Percentiles rank a stretch among this genome's conserved stretches.
Conservation (phyloP, 2,797 vertebrate genomes). For the Phylloscopus collybita region DNA sequence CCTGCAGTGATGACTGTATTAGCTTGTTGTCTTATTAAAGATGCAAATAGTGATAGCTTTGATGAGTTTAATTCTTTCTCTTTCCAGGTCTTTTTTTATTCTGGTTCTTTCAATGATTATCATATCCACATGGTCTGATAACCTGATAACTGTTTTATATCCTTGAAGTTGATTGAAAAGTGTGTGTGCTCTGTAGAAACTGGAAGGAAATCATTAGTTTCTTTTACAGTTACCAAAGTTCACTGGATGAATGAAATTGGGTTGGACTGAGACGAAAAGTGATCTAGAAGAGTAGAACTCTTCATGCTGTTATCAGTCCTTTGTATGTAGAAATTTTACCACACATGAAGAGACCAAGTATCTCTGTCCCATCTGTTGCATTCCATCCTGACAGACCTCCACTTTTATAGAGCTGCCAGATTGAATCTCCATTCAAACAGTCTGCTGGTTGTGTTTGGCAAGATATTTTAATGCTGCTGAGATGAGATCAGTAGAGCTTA, state of each 20-base stretch:
- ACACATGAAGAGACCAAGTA: background rate
- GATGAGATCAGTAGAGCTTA: conserved; percentile 1
- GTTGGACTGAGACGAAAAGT: background rate
- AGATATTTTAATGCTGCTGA: background rate
- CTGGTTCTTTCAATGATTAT: background rate
- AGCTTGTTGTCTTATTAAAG: background rate
- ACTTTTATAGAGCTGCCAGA: background rate
- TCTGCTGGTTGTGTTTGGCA: background rate
- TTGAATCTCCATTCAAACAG: background rate
- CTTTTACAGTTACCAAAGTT: background rate
- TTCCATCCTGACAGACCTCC: background rate
- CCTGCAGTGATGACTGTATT: background rate
- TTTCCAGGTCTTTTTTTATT: background rate
- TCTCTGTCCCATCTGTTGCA: background rate
- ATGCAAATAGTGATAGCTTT: background rate
- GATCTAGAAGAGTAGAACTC: background rate
- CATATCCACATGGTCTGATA: background rate
- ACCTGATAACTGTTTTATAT: background rate
- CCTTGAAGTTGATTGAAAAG: background rate
- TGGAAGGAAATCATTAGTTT: background rate
- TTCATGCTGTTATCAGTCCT: background rate
- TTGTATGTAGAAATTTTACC: background rate
- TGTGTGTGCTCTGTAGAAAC: background rate
- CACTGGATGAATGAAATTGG: background rate
- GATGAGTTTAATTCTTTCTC: background rate